Percentiles rank a stretch among this genome's conserved stretches.
These are phyloP conservation scores for Theropithecus gelada DNA, from an alignment of 2,113 vertebrate genomes.

Conservation along the genomic window DNA sequence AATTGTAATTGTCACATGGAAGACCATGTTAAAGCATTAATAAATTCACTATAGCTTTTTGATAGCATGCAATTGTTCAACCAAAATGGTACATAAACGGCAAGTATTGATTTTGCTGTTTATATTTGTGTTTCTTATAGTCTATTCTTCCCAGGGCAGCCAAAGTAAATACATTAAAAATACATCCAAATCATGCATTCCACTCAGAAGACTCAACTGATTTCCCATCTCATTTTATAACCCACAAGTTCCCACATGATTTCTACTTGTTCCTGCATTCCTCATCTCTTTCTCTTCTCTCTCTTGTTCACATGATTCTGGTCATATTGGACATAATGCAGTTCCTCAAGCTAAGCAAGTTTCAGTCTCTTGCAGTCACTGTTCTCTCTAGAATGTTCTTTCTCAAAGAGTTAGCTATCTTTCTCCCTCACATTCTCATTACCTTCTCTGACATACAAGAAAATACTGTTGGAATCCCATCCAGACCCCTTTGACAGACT, in stretches of 20 bases:
- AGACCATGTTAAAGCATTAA: background rate
- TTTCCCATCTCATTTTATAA: background rate
- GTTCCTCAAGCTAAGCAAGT: background rate
- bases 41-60: background rate
- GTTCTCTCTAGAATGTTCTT: background rate
- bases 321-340: background rate
- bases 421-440: background rate
- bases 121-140: background rate
- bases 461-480: background rate
- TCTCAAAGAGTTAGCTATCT: background rate
- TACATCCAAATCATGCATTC: background rate
- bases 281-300: too few species aligned
- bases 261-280: background rate
- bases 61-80: background rate
- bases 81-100: background rate
- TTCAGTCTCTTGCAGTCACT: background rate
- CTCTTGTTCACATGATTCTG: background rate
- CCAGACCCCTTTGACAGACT: background rate
- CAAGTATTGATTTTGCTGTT: background rate
- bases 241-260: background rate
- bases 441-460: background rate
- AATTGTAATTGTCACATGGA: background rate
- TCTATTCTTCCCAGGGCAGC: background rate
- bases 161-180: background rate
- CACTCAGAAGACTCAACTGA: background rate